Evolutionary conservation across 1,140 invertebrate genomes (phyloP), one percentile per base, ranked within the genome.

Genomic region (Drosophila watanabei): DNA sequence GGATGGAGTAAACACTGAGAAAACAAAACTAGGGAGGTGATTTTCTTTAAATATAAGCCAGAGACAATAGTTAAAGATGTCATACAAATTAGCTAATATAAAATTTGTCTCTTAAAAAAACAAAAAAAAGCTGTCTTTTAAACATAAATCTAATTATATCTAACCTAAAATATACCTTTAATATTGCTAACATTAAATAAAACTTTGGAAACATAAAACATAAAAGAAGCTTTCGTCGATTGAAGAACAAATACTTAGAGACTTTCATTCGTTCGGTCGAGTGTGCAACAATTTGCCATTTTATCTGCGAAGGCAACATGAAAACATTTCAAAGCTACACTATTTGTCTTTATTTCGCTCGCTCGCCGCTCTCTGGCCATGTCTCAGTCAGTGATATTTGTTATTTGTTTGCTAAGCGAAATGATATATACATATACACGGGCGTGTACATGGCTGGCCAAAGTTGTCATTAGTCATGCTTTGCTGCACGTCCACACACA

Each of bases 391-490:
- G 49, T 79, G 78, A 79, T 88, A 80, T 88, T 81, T 89, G 85
- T 89, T 88, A 78, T 89, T 88, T 89, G 85, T 89, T 88, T 89
- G 80, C 84, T 80, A 81, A 89, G 59, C 73, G 80, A 89, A 85
- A 88, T 88, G 73, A 89, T 84, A 89, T 88, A 89, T 84, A 62
- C 54, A 37, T 57, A 39, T 28, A 57, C 37, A 39, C 48, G 48
- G 58, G 46, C 70, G 54, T 71, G 59, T 68, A 82, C 75, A 71
- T 60, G 68, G 75, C 75, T 68, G 72, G 68, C 80, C 80, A 88
- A 61, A 83, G 77, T 78, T 83, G 82, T 89, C 85, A 89, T 88
- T 88, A 84, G 86, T 89, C 85, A 88, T 85, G 85, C 85, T 75
- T 88, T 89, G 69, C 69, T 75, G 82, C 73, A 87, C 70, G 60